phyloP scores from a whole-genome alignment of 2,113 vertebrate genomes.

The Pan paniscus region DNA sequence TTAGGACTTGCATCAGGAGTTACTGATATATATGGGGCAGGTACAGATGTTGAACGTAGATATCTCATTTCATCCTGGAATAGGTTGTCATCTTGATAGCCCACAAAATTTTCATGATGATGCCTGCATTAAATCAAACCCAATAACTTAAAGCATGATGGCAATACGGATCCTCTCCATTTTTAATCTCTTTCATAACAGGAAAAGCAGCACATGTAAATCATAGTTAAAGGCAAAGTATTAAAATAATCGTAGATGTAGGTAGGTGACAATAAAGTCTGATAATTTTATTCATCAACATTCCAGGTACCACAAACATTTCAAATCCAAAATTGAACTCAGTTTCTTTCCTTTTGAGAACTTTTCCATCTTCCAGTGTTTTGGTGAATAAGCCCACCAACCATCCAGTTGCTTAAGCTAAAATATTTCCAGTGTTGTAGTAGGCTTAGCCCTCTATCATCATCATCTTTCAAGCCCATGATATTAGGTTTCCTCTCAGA shows the following conservation, averaged over 20 bases:
- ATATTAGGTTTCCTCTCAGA: background rate
- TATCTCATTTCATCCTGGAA: slow-evolving; percentile 99
- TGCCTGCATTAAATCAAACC: slow-evolving; percentile 87
- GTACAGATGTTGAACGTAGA: slow-evolving; percentile 96
- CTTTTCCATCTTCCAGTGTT: background rate
- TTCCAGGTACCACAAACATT: background rate
- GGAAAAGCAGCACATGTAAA: slow-evolving; percentile 5
- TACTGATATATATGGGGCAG: slow-evolving; percentile 97
- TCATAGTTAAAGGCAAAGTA: background rate
- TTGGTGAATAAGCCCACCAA: background rate
- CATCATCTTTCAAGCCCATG: background rate
- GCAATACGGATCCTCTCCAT: background rate
- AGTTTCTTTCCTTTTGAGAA: slow-evolving; percentile 19
- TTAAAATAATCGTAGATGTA: background rate
- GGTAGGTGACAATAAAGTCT: background rate
- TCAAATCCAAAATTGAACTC: slow-evolving; percentile 6
- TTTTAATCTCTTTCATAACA: slow-evolving; percentile 7
- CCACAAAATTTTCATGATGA: slow-evolving; percentile 97
- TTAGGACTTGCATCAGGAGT: slow-evolving; percentile 98
- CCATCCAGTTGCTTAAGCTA: background rate
- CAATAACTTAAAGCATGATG: slow-evolving; percentile 37
- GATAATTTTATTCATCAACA: background rate
- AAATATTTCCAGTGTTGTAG: background rate
- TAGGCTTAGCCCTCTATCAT: background rate
- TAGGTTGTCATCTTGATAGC: slow-evolving; percentile 97